phyloP scores from a whole-genome alignment of 2,888 invertebrate genomes.

The Tridacna crocea region DNA sequence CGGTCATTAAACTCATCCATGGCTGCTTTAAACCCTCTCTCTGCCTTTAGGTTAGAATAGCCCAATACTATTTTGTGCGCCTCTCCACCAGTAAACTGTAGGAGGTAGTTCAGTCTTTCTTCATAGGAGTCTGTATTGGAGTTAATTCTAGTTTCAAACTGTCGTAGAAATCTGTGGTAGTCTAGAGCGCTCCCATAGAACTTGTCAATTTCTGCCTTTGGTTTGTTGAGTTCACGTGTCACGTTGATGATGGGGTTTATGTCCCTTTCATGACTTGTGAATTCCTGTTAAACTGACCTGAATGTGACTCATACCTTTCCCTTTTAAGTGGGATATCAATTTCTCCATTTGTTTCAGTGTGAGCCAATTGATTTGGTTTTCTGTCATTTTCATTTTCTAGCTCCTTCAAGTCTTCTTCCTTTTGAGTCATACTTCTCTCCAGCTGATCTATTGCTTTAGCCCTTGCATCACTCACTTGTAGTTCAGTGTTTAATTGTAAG shows the following conservation, averaged over 20 bases:
- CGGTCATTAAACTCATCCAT: slow-evolving; percentile 33
- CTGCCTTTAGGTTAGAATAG: slow-evolving; percentile 7
- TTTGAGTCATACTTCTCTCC: not conserved
- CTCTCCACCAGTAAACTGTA: slow-evolving; percentile 1
- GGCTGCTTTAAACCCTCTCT: slow-evolving; percentile 23
- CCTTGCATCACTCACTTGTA: slow-evolving; percentile 1
- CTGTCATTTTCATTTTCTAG: not conserved
- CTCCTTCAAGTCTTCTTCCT: not conserved
- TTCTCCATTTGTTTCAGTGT: not conserved
- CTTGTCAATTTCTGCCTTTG: not conserved
- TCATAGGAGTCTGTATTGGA: not conserved
- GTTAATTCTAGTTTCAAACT: slow-evolving; percentile 3
- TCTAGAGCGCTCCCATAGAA: not conserved
- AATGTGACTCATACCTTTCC: too few species aligned
- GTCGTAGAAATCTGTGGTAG: not conserved
- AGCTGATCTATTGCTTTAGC: not conserved
- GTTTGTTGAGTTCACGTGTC: not conserved
- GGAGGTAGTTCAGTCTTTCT: slow-evolving; percentile 4
- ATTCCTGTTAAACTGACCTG: too few species aligned
- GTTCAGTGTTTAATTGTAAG: not conserved
- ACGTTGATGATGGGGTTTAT: not conserved
- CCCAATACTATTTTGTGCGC: slow-evolving; percentile 8
- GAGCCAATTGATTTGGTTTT: not conserved
- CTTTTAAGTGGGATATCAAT: not conserved
- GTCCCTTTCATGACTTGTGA: not conserved